phyloP scores from a whole-genome alignment of 1,140 invertebrate species.

The Pseudomyrmex cubaensis region DNA sequence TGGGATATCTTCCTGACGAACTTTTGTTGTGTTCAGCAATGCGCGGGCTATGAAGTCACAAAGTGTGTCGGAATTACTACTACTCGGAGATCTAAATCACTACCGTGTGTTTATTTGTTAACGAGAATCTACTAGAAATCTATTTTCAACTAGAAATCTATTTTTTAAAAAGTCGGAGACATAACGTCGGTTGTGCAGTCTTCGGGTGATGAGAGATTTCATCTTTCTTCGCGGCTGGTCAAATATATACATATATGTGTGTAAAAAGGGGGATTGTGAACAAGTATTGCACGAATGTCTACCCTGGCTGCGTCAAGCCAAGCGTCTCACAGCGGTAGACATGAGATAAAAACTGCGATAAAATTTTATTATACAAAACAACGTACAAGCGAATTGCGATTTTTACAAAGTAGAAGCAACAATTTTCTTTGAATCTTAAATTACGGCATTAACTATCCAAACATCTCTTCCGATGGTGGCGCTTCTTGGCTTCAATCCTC shows the following conservation, averaged over 20 bases:
- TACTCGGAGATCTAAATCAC: conserved; percentile 12
- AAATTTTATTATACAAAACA: conserved; percentile 58
- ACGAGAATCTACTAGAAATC: conserved; percentile 59
- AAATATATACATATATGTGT: neutral
- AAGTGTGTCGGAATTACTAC: conserved; percentile 15
- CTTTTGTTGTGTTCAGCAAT: conserved; percentile 33
- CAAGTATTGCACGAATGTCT: conserved; percentile 20
- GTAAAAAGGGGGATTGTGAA: neutral
- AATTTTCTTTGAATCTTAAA: conserved; percentile 19
- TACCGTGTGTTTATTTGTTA: conserved; percentile 14
- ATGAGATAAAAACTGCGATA: conserved; percentile 27
- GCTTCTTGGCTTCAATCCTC: conserved; percentile 27
- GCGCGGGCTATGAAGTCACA: conserved; percentile 36
- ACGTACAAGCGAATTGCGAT: conserved; percentile 34
- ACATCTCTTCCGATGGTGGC: conserved; percentile 6
- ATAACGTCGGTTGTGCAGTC: conserved; percentile 52
- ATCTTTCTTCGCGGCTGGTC: neutral
- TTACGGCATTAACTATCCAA: conserved; percentile 7
- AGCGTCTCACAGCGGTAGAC: neutral
- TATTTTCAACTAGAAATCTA: conserved; percentile 59
- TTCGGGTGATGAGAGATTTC: conserved; percentile 61
- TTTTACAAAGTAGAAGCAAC: conserved; percentile 46
- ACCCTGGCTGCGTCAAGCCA: conserved; percentile 4
- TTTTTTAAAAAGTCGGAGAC: conserved; percentile 22
- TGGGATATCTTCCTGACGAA: conserved; percentile 62